Conservation (phyloP, 2,113 vertebrate genomes). For the Charadrius vociferus region DNA sequence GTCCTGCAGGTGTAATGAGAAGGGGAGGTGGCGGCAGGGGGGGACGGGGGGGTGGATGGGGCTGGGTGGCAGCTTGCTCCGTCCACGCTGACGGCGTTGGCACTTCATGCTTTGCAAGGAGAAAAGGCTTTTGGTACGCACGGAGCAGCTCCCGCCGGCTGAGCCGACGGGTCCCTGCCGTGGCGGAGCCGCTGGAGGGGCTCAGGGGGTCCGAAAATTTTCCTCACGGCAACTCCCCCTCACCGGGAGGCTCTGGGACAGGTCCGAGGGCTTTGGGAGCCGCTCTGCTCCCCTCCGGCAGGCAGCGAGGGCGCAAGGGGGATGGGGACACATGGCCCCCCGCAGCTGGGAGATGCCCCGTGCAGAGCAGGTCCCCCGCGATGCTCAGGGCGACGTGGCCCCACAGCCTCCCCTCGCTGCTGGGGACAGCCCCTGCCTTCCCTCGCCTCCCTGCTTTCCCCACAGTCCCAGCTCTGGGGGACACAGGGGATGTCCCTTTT, state of each 20-base stretch:
- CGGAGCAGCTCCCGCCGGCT: background rate
- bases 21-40: background rate
- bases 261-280: background rate
- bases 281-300: background rate
- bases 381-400: fast-evolving
- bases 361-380: fast-evolving
- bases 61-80: background rate
- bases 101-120: background rate
- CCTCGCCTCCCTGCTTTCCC: background rate
- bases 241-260: fast-evolving
- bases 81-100: background rate
- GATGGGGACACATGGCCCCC: fast-evolving
- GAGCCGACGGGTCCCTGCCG: background rate
- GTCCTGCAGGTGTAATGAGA: constrained; percentile 54
- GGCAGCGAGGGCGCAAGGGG: background rate
- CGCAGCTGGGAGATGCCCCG: fast-evolving
- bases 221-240: background rate
- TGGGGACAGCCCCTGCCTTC: background rate
- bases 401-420: background rate
- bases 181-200: background rate
- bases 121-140: background rate
- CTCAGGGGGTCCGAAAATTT: background rate
- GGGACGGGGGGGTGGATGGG: background rate
- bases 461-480: fast-evolving
- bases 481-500: fast-evolving